phyloP scores from a whole-genome alignment of 2,797 vertebrate species.

The Sebastolobus altivelis region DNA sequence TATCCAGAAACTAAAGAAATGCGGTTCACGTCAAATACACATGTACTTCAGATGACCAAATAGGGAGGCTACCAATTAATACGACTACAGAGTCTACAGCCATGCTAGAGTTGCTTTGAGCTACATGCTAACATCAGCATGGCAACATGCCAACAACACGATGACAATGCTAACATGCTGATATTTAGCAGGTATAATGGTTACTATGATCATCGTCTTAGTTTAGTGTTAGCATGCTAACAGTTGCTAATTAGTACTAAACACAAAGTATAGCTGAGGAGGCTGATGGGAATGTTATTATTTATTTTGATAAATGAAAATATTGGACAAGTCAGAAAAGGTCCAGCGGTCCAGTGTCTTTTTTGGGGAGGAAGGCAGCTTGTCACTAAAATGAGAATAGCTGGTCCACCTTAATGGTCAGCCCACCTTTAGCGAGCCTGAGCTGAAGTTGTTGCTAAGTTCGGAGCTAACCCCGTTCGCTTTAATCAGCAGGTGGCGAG shows the following conservation, averaged over 20 bases:
- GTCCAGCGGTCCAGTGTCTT: no score
- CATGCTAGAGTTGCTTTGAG: background rate
- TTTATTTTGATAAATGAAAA: background rate
- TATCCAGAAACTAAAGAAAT: background rate
- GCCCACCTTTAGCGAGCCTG: no score
- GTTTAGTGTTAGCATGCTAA: background rate
- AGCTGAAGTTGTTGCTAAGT: no score
- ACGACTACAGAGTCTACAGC: background rate
- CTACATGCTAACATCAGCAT: background rate
- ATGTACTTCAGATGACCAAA: background rate
- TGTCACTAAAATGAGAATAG: no score
- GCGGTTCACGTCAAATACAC: background rate
- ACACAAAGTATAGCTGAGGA: background rate
- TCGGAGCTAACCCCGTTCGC: no score
- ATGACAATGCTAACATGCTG: background rate
- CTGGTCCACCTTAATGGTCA: no score
- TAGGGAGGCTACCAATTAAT: no score
- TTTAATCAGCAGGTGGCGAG: no score
- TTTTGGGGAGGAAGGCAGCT: no score
- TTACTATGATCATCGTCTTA: background rate
- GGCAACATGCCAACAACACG: background rate
- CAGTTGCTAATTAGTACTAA: no score
- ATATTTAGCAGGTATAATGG: background rate
- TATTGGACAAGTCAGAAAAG: no score
- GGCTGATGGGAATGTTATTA: background rate